phyloP scores from a whole-genome alignment of 2,113 vertebrate genomes.

The Vicugna pacos region DNA sequence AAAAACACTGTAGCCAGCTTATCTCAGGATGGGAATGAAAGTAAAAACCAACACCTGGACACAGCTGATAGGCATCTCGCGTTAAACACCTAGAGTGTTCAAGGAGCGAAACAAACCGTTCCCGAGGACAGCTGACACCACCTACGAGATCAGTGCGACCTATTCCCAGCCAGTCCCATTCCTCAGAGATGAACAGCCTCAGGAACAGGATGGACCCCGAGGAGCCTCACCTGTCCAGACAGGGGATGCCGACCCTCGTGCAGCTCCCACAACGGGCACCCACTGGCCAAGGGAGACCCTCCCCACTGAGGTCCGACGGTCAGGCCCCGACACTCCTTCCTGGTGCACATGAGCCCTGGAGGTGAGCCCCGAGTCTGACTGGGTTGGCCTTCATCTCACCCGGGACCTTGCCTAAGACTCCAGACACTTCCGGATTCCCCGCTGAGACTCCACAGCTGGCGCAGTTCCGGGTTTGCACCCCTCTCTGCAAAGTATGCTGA shows the following conservation, averaged over 20 bases:
- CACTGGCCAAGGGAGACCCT: neutral
- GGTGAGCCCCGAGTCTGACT: neutral
- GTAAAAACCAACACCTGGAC: neutral
- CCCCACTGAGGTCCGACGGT: neutral
- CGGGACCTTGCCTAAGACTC: neutral
- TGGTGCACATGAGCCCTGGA: neutral
- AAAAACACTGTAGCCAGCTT: neutral
- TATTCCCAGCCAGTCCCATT: neutral
- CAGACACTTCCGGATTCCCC: neutral
- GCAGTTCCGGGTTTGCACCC: accelerated
- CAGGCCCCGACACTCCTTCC: neutral
- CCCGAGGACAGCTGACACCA: neutral
- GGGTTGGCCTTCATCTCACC: too few species aligned
- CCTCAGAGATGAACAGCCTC: neutral
- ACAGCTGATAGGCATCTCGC: neutral
- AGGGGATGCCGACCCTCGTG: neutral
- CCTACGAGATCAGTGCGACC: neutral
- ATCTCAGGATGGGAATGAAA: neutral
- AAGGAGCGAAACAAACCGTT: neutral
- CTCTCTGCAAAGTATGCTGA: neutral
- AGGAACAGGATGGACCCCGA: neutral
- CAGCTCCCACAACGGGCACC: neutral
- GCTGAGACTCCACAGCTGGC: neutral
- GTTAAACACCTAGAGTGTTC: neutral
- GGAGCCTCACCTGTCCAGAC: neutral